These are phyloP conservation scores for Sinopyrophorus schimmeli DNA, from an alignment of 2,888 invertebrate genomes.

Conservation along the genomic window DNA sequence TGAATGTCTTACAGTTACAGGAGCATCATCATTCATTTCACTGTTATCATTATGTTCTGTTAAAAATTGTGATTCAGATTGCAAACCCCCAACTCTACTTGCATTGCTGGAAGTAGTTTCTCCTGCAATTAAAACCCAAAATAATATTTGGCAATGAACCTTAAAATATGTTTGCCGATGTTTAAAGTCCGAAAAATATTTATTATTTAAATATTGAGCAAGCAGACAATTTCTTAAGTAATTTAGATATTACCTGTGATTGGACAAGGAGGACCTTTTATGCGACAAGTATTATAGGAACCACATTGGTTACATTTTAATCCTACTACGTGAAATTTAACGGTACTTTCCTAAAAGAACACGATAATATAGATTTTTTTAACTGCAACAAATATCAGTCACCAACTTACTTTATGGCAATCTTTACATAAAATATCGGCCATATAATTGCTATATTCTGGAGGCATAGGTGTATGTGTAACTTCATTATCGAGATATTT, in stretches of 20 bases:
- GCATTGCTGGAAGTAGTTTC: constrained; percentile 18
- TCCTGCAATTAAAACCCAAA: constrained; percentile 7
- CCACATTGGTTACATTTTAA: constrained; percentile 84
- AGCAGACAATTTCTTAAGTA: no score
- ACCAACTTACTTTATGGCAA: constrained; percentile 80
- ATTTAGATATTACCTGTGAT: constrained; percentile 28
- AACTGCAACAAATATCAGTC: neutral
- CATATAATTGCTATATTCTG: constrained; percentile 77
- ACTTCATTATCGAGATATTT: constrained; percentile 82
- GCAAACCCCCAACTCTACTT: constrained; percentile 10
- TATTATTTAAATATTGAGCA: no score
- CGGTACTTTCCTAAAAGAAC: constrained; percentile 69
- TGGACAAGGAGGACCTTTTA: constrained; percentile 61
- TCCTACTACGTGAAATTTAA: constrained; percentile 86
- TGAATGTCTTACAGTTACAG: constrained; percentile 2
- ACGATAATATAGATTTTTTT: no score
- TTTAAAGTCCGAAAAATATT: no score
- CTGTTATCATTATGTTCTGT: constrained; percentile 17
- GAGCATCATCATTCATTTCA: constrained; percentile 8
- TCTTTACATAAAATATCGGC: constrained; percentile 88
- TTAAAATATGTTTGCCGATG: no score
- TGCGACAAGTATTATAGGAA: constrained; percentile 88
- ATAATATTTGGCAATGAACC: no score
- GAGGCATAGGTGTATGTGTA: constrained; percentile 80
- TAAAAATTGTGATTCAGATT: constrained; percentile 1